Evolutionary conservation across 2,797 vertebrate species (phyloP).

Genomic region (Apogon hyalosoma): DNA sequence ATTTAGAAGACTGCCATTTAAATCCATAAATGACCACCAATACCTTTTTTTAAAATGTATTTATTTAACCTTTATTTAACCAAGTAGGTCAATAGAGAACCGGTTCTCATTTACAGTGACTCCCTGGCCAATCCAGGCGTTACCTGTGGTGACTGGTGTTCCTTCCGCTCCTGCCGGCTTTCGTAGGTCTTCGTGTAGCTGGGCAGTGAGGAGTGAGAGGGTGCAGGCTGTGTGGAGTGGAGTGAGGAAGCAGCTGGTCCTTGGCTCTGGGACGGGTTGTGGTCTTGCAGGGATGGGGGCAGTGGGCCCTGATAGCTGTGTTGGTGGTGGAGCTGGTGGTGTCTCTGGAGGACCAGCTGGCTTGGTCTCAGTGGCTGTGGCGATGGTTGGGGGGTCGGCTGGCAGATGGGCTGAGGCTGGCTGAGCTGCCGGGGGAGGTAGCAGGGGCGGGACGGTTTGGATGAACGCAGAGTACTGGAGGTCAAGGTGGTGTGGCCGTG

Average conservation of each 20-base stretch:
- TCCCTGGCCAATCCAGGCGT: neutral
- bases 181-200: slow-evolving; percentile 71
- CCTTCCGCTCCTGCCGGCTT: slow-evolving; percentile 43
- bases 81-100: too few relatives aligned
- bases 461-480: slow-evolving; percentile 56
- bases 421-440: slow-evolving; percentile 80
- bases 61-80: neutral
- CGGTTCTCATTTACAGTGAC: too few relatives aligned
- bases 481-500: slow-evolving; percentile 65
- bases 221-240: slow-evolving; percentile 48
- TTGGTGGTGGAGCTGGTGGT: slow-evolving; percentile 83
- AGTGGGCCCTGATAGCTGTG: slow-evolving; percentile 81
- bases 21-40: too few relatives aligned
- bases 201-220: slow-evolving; percentile 67
- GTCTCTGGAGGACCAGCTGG: slow-evolving; percentile 77
- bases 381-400: slow-evolving; percentile 74
- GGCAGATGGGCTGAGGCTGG: slow-evolving; percentile 79
- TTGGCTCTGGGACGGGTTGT: slow-evolving; percentile 40
- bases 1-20: too few relatives aligned
- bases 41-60: neutral
- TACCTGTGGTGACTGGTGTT: slow-evolving; percentile 70
- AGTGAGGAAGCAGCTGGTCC: slow-evolving; percentile 17
- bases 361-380: slow-evolving; percentile 71
- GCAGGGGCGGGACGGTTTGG: slow-evolving; percentile 57
- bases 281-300: slow-evolving; percentile 66